Evolutionary conservation across 2,113 vertebrate genomes (phyloP), one percentile per base, ranked within the genome.

Genomic region (Polyodon spathula): DNA sequence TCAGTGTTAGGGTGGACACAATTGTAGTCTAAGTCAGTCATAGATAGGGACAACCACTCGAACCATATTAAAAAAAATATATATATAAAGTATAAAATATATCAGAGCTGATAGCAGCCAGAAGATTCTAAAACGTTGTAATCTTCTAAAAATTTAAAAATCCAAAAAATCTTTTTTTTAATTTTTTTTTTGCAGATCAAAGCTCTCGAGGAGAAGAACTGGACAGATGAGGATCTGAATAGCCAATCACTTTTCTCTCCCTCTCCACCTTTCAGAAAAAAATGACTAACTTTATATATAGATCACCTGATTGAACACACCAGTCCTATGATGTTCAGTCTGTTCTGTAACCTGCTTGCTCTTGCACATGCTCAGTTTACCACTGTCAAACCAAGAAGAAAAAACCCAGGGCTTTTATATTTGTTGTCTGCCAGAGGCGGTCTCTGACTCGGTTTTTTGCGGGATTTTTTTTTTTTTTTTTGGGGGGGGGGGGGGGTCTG

Each of bases 171-270:
- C 6, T 37, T 60, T 61, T 57, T 66, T 51, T n/a, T 60, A n/a
- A n/a, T 51, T 64, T 40, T 55, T 14, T n/a, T n/a, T n/a, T n/a
- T n/a, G n/a, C 64, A 98, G 95, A 80, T 98, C 96, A 72, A 98
- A 97, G 80, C 86, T 98, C 58, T 98, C 93, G 54, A 87, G 95
- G 76, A 91, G 93, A 86, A 88, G 93, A 90, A 90, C 92, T 40
- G 90, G 91, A 46, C 93, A 90, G 84, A 93, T 94, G 90, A 90
- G 93, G 89, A 94, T 97, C 86, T 97, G 86, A 93, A 69, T 71
- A n/a, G n/a, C n/a, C 41, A 8, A 75, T 74, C 74, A 48, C 63
- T 54, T 50, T 44, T 66, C 58, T 61, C 58, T 44, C 56, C 63
- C 68, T n/a, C 51, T 65, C 51, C 40, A 55, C 48, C 39, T 60